phyloP scores from a whole-genome alignment of 2,113 vertebrate species.

The Tiliqua scincoides region DNA sequence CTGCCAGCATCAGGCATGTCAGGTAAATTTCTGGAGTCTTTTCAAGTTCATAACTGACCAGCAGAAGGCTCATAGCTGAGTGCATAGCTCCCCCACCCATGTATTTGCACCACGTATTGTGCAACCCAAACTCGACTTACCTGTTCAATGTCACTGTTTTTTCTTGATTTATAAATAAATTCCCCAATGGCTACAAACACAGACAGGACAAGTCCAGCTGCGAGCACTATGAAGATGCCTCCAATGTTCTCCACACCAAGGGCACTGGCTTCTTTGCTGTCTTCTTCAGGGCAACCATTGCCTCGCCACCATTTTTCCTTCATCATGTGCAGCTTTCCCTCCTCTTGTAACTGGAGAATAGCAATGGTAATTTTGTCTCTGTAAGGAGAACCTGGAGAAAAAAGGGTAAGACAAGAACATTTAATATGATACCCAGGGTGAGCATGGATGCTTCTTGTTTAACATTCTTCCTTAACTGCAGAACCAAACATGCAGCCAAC shows the following conservation, averaged over 20 bases:
- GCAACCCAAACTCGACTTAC: constrained; percentile 73
- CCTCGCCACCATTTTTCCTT: constrained; percentile 99
- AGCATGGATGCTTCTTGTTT: no score
- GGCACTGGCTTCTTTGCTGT: constrained; percentile 95
- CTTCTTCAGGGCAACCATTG: constrained; percentile 95
- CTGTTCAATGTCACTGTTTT: constrained; percentile 93
- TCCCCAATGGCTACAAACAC: constrained; percentile 98
- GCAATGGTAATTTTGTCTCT: constrained; percentile 97
- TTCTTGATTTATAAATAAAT: constrained; percentile 94
- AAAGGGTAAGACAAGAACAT: constrained; percentile 31
- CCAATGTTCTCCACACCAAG: constrained; percentile 97
- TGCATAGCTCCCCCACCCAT: neutral
- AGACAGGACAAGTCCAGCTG: constrained; percentile 94
- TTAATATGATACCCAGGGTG: neutral
- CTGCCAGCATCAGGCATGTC: neutral
- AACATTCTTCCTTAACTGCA: no score
- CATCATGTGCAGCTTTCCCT: constrained; percentile 98
- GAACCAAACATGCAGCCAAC: no score
- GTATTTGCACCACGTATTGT: neutral
- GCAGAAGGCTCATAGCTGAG: neutral
- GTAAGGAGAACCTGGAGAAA: constrained; percentile 90
- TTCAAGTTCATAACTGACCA: neutral
- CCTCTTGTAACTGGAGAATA: constrained; percentile 96
- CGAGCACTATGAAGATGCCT: constrained; percentile 96
- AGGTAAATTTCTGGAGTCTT: neutral